These are phyloP conservation scores for Platanista minor DNA, from an alignment of 2,113 vertebrate genomes.

Conservation along the genomic window DNA sequence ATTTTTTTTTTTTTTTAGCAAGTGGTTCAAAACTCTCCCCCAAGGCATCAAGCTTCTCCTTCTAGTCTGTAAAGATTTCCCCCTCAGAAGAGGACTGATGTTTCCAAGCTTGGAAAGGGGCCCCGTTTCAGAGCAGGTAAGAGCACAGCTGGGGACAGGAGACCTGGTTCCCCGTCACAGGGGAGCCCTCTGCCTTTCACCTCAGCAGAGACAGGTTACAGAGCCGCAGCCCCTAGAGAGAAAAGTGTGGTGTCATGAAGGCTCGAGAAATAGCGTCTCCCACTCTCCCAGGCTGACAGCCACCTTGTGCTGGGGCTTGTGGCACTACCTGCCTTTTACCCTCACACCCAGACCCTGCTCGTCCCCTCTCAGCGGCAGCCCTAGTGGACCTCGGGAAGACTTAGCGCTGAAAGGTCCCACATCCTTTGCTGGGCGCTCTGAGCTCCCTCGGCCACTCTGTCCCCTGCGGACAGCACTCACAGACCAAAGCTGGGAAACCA, in stretches of 20 bases:
- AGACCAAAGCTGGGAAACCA: fast-evolving
- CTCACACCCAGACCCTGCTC: fast-evolving
- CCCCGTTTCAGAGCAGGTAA: neutral
- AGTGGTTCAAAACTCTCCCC: neutral
- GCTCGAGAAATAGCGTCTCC: neutral
- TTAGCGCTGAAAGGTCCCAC: neutral
- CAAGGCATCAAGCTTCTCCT: neutral
- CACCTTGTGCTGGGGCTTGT: neutral
- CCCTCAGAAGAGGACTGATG: neutral
- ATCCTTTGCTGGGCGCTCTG: neutral
- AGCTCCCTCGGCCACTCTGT: neutral
- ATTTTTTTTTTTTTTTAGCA: neutral
- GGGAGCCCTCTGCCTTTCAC: neutral
- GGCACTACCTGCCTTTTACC: fast-evolving
- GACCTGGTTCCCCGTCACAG: fast-evolving
- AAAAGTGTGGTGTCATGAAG: neutral
- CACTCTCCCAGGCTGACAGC: neutral
- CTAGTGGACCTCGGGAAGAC: neutral
- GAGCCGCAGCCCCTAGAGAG: neutral
- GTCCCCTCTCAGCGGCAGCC: neutral
- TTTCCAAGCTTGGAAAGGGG: too few relatives aligned
- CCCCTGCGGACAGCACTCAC: neutral
- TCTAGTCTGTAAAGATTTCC: neutral
- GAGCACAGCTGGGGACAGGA: neutral
- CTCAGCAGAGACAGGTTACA: too few relatives aligned